Conservation (phyloP, 2,797 vertebrate genomes). For the Paguma larvata region DNA sequence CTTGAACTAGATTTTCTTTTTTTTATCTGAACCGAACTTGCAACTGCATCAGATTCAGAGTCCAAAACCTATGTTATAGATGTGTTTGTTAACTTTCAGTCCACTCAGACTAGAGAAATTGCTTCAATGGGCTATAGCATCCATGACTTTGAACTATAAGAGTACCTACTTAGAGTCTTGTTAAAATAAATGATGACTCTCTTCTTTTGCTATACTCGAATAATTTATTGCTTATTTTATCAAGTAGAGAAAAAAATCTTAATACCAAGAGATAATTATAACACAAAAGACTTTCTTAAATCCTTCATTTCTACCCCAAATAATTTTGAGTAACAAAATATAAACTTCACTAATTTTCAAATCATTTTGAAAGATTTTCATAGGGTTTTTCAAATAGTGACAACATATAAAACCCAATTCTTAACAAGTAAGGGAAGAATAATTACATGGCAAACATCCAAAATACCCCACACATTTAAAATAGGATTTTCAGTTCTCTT, state of each 20-base stretch:
- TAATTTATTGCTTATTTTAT: constrained; percentile 3
- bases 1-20: neutral
- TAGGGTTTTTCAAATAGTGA: neutral
- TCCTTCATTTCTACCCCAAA: neutral
- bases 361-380: constrained; percentile 47
- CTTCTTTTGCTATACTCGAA: neutral
- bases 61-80: neutral
- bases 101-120: neutral
- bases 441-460: constrained; percentile 36
- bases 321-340: constrained; percentile 44
- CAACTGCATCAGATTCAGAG: neutral
- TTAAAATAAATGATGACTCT: neutral
- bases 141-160: neutral
- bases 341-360: constrained; percentile 15
- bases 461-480: neutral
- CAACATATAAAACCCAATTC: neutral
- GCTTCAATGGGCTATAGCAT: neutral
- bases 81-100: neutral
- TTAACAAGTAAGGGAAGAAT: constrained; percentile 19
- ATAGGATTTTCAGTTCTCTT: neutral
- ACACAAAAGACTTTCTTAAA: neutral
- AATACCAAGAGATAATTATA: neutral
- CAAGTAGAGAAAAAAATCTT: neutral
- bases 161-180: neutral
- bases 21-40: neutral